Percentiles rank a stretch among this genome's conserved stretches.
These are phyloP conservation scores for Microcebus murinus DNA, from an alignment of 2,113 vertebrate species.

Conservation along the genomic window DNA sequence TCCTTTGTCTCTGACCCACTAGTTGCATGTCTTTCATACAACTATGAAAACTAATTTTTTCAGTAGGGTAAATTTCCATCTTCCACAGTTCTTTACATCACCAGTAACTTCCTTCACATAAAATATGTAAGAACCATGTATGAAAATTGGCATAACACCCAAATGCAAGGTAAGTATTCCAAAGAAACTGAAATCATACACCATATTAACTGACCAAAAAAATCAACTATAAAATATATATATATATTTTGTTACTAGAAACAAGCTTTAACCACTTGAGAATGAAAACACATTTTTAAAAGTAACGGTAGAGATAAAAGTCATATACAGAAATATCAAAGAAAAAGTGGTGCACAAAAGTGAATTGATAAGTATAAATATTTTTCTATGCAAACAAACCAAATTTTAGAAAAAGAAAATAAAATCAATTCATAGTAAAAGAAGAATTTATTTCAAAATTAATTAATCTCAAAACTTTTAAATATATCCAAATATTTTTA, in stretches of 20 bases:
- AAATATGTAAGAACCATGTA: background rate
- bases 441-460: background rate
- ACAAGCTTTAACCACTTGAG: background rate
- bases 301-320: background rate
- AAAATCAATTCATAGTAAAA: background rate
- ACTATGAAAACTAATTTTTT: background rate
- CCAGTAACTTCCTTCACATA: background rate
- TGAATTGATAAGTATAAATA: background rate
- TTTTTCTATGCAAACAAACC: background rate
- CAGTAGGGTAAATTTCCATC: background rate
- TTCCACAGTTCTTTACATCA: background rate
- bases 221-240: background rate
- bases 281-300: background rate
- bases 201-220: background rate
- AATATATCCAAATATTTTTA: background rate
- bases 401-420: background rate
- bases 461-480: background rate
- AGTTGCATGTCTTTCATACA: background rate
- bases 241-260: constrained; percentile 2
- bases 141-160: background rate
- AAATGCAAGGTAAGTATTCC: background rate
- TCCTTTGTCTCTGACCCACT: background rate
- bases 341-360: background rate
- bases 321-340: background rate
- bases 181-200: background rate